Percentiles rank a stretch among this genome's conserved stretches.
Conservation (phyloP, 2,113 vertebrate species). For the Redunca redunca region DNA sequence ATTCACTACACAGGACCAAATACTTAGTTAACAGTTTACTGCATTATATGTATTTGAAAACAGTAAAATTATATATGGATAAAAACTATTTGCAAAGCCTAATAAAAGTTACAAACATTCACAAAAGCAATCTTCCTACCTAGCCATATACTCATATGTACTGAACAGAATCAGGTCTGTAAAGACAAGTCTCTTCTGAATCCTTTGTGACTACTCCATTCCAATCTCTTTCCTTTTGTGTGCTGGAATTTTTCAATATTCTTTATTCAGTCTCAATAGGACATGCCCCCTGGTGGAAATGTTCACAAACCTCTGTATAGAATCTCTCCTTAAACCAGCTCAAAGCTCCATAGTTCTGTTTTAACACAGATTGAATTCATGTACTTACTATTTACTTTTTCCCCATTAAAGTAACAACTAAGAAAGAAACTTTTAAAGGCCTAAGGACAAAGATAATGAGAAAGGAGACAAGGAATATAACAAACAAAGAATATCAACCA, state of each 20-base stretch:
- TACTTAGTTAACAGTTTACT: background rate
- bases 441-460: background rate
- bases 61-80: background rate
- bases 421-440: background rate
- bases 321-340: background rate
- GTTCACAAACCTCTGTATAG: background rate
- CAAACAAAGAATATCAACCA: background rate
- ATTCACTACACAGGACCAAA: background rate
- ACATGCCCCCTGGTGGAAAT: constrained; percentile 53
- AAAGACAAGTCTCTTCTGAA: background rate
- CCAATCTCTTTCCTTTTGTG: background rate
- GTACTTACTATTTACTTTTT: background rate
- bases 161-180: background rate
- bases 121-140: background rate
- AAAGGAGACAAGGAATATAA: background rate
- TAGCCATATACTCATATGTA: background rate
- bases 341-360: background rate
- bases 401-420: background rate
- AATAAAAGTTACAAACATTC: background rate
- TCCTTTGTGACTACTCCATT: background rate
- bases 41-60: background rate
- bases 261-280: constrained; percentile 9
- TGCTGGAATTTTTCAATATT: background rate
- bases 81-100: background rate
- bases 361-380: background rate